Conservation (phyloP, 2,797 vertebrate species). For the Avahi laniger region DNA sequence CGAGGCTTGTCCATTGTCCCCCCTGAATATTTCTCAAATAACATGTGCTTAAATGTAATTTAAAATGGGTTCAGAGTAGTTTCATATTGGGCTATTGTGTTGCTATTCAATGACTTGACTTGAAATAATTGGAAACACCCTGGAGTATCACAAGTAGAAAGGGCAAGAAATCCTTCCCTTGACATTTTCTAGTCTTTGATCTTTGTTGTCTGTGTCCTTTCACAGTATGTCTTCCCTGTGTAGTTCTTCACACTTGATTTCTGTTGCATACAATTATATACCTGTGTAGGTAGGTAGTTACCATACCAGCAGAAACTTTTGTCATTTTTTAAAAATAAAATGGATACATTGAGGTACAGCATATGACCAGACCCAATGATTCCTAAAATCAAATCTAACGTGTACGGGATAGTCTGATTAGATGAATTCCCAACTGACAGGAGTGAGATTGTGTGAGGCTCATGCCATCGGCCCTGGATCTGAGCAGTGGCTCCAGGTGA, state of each 20-base stretch:
- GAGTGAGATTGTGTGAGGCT: background rate
- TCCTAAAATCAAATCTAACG: background rate
- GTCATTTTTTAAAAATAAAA: background rate
- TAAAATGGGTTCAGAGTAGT: background rate
- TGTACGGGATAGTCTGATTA: background rate
- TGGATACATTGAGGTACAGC: background rate
- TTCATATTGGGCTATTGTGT: background rate
- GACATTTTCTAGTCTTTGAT: background rate
- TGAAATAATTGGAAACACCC: background rate
- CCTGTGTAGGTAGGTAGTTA: too few relatives aligned
- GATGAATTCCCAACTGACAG: background rate
- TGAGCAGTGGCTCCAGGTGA: background rate
- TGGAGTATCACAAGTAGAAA: background rate
- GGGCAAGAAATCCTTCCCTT: background rate
- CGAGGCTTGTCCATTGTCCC: rapidly evolving
- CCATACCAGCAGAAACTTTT: background rate
- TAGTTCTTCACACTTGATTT: background rate
- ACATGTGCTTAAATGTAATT: background rate
- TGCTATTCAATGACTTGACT: background rate
- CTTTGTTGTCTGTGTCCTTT: background rate
- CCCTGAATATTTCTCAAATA: background rate
- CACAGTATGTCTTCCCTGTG: background rate
- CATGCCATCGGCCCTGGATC: background rate
- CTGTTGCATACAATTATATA: background rate
- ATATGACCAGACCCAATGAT: background rate